phyloP scores from a whole-genome alignment of 2,888 invertebrate genomes.

The Tanytarsus gracilentus region DNA sequence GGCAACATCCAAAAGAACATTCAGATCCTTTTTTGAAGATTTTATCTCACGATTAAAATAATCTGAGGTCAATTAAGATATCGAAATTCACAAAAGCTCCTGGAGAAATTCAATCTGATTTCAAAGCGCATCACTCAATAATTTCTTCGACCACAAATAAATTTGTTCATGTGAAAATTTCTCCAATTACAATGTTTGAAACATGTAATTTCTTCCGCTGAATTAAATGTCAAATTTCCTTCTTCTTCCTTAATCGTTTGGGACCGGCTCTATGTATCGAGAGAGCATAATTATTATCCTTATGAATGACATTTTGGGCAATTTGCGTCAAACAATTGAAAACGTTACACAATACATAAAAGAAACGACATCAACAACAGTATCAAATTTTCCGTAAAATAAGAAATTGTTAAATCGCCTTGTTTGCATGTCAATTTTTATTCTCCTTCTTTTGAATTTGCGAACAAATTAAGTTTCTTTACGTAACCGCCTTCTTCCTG shows the following conservation, averaged over 20 bases:
- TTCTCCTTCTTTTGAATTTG: background rate
- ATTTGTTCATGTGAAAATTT: background rate
- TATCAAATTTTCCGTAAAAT: constrained; percentile 21
- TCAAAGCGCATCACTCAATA: background rate
- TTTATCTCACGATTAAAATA: too few species aligned
- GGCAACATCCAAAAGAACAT: too few species aligned
- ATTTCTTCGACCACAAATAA: constrained; percentile 20
- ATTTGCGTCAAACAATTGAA: constrained; percentile 25
- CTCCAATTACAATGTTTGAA: background rate
- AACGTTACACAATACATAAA: background rate
- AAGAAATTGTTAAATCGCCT: background rate
- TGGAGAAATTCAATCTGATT: constrained; percentile 16
- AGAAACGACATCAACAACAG: constrained; percentile 15
- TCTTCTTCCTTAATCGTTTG: constrained; percentile 1
- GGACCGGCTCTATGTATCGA: background rate
- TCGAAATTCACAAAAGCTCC: too few species aligned
- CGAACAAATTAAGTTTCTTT: constrained; percentile 16
- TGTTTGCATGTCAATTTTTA: constrained; percentile 20
- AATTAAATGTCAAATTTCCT: constrained; percentile 12
- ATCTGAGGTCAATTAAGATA: too few species aligned
- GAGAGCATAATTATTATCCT: constrained; percentile 7
- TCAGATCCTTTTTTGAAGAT: too few species aligned
- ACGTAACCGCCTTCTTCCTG: constrained; percentile 24
- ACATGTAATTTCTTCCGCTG: constrained; percentile 20
- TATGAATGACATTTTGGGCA: constrained; percentile 21